These are phyloP conservation scores for Bombus soroeensis DNA, from an alignment of 1,140 invertebrate species.

Conservation along the genomic window DNA sequence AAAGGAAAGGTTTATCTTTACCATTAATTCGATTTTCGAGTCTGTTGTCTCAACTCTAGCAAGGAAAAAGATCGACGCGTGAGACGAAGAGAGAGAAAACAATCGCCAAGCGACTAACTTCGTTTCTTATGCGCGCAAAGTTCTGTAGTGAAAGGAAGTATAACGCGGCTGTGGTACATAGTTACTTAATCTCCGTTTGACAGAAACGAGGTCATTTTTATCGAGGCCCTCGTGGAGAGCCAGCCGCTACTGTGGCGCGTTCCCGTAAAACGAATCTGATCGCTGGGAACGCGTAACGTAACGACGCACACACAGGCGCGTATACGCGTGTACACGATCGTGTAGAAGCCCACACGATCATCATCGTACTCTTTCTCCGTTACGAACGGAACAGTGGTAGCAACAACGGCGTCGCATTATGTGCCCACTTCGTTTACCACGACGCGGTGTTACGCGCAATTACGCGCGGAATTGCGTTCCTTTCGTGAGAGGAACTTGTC, in stretches of 20 bases:
- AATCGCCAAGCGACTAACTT: conserved; percentile 11
- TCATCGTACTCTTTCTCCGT: background rate
- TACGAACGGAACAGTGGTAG: background rate
- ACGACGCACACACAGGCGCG: background rate
- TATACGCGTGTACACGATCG: background rate
- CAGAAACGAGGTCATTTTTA: conserved; percentile 78
- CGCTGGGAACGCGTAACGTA: conserved; percentile 8
- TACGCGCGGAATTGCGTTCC: conserved; percentile 3
- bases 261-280: conserved; percentile 39
- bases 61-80: background rate
- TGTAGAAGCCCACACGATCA: too few relatives aligned
- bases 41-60: too few relatives aligned
- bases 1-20: background rate
- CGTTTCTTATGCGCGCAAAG: conserved; percentile 46
- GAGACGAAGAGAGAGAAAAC: background rate
- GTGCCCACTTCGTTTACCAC: conserved; percentile 4
- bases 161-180: conserved; percentile 65
- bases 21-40: background rate
- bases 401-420: background rate
- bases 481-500: conserved; percentile 2
- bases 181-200: conserved; percentile 76
- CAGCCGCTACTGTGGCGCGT: conserved; percentile 18
- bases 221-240: conserved; percentile 52
- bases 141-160: conserved; percentile 74
- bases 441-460: background rate